Conservation (phyloP, 2,113 vertebrate species). For the Ranitomeya variabilis region DNA sequence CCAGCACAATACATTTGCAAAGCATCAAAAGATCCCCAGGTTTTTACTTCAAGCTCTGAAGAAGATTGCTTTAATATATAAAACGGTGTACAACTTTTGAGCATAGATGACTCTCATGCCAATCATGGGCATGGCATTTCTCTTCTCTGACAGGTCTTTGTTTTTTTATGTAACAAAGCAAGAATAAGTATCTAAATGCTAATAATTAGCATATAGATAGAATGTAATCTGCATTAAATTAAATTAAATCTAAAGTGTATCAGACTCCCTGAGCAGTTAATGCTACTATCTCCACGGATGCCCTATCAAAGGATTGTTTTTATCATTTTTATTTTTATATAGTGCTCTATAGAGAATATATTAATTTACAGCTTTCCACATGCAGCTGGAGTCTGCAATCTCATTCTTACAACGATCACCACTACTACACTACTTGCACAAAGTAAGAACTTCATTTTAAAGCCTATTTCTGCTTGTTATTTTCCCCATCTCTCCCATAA, state of each 20-base stretch:
- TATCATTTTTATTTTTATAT: background rate
- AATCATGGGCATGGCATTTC: background rate
- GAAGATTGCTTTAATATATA: background rate
- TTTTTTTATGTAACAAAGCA: background rate
- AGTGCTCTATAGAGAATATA: background rate
- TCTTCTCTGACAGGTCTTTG: background rate
- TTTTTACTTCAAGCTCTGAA: background rate
- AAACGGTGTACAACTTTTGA: background rate
- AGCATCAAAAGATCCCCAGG: background rate
- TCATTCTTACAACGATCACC: background rate
- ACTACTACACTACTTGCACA: background rate
- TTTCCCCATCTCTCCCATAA: background rate
- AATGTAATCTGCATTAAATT: constrained; percentile 5
- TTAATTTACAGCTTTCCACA: background rate
- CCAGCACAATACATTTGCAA: constrained; percentile 13
- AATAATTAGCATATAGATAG: constrained; percentile 23
- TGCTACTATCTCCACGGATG: background rate
- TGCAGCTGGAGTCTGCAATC: background rate
- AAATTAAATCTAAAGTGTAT: constrained; percentile 4
- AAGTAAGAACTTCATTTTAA: background rate
- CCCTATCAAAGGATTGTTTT: background rate
- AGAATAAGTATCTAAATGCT: background rate
- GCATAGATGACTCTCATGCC: background rate
- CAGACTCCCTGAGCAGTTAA: background rate
- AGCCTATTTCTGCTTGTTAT: background rate